Conservation (phyloP, 2,797 vertebrate species). For the Garrulus glandarius region DNA sequence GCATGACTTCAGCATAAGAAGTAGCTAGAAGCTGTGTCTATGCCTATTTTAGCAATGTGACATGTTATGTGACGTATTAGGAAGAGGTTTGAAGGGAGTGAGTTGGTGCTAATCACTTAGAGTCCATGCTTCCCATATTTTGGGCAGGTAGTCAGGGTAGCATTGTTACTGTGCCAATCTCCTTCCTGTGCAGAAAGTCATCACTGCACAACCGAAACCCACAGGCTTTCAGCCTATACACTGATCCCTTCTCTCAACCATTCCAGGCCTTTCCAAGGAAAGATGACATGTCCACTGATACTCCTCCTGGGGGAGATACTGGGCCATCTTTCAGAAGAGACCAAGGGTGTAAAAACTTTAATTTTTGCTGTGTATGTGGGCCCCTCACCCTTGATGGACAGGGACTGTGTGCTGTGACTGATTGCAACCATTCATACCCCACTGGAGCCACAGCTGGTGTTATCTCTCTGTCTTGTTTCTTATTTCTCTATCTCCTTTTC, state of each 20-base stretch:
- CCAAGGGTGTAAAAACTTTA: not conserved
- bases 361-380: not conserved
- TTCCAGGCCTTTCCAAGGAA: not conserved
- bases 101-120: not conserved
- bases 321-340: not conserved
- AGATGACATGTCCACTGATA: not conserved
- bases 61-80: not conserved
- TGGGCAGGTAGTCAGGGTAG: not conserved
- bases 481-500: not conserved
- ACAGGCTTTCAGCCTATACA: not conserved
- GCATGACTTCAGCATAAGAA: not conserved
- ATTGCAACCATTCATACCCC: not conserved
- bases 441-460: not conserved
- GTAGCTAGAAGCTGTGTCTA: not conserved
- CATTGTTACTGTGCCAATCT: not conserved
- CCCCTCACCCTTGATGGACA: not conserved
- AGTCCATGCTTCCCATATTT: not conserved
- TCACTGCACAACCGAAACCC: fast-evolving
- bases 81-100: not conserved
- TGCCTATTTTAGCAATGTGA: not conserved
- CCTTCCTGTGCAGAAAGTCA: not conserved
- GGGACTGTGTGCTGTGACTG: not conserved
- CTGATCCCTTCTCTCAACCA: not conserved
- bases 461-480: not conserved
- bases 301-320: not conserved